These are phyloP conservation scores for Hydrozoanthus gracilis DNA, from an alignment of 92 coral and sea anemone species.

Conservation along the genomic window DNA sequence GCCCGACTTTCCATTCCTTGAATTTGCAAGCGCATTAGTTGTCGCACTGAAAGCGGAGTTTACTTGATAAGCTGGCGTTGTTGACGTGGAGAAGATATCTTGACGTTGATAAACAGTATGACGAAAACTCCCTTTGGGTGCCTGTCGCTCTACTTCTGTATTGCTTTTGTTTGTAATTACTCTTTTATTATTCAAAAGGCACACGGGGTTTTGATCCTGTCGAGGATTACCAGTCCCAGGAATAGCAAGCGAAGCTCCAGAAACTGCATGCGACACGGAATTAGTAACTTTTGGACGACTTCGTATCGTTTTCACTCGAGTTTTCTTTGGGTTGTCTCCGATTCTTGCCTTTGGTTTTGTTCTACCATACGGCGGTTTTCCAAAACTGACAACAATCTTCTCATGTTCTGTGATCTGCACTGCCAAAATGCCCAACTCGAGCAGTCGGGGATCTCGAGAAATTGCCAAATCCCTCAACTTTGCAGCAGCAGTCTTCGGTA, in stretches of 20 bases:
- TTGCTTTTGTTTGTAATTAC: conserved; percentile 22
- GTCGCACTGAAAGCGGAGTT: neutral
- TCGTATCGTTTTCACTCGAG: conserved; percentile 28
- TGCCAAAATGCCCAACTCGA: conserved; percentile 86
- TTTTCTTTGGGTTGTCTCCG: conserved; percentile 24
- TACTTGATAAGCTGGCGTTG: neutral
- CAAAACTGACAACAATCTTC: conserved; percentile 82
- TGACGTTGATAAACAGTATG: conserved; percentile 30
- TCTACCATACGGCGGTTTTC: conserved; percentile 33
- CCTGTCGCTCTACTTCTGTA: conserved; percentile 27
- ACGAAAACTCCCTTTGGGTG: conserved; percentile 9
- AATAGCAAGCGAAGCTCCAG: conserved; percentile 17
- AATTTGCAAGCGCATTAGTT: neutral
- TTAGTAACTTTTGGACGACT: conserved; percentile 7
- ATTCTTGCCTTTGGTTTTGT: conserved; percentile 13
- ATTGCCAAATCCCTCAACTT: conserved; percentile 85
- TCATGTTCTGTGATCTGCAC: conserved; percentile 91
- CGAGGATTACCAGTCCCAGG: conserved; percentile 19
- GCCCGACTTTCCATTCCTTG: conserved; percentile 5
- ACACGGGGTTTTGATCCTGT: conserved; percentile 16
- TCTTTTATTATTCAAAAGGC: conserved; percentile 43
- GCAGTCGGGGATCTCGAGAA: conserved; percentile 78
- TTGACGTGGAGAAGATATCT: neutral
- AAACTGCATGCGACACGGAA: conserved; percentile 10
- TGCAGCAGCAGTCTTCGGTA: conserved; percentile 77